Base-by-base conservation (phyloP, 1,140 invertebrate species). In the Ips typographus region DNA sequence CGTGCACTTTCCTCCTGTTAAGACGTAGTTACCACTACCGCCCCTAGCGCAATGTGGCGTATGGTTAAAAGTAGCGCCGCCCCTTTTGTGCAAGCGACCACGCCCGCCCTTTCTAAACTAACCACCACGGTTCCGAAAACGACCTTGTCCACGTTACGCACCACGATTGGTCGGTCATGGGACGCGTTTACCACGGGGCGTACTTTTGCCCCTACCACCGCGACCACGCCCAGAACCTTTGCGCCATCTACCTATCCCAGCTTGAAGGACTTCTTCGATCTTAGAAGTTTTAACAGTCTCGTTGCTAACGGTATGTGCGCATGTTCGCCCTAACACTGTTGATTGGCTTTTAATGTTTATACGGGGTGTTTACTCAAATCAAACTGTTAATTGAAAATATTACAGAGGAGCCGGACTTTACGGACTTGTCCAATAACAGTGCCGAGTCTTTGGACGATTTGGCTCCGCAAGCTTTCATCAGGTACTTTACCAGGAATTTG, bases 121-220 rank as follows among this genome's bases (percentile, higher is more conserved):
- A 55, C 52, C 3, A 74, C 74, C 43, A 83, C 83, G 22, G 84
- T 83, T 72, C 80, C 84, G 36, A 84, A 83, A 59, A 82, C 80
- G 3, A 80, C 78, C 22, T 78, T 77, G 5, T 84, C 84, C 40
- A 84, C 85, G 0, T 78, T 82, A 22, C 77, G 72, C 62, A 78
- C 81, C 68, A 78, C 72, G 1, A 51, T 64, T 6, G 51, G 65
- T 40, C 68, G 53, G 37, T 38, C 65, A 3, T 73, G 68, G 70
- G 56, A 63, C 55, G 66, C 57, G 7, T 59, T 64, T n/a, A 71
- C 71, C n/a, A 73, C 65, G 2, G 39, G 63, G n/a, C 78, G 81
- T 40, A 72, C 75, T 71, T n/a, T 22, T 22, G n/a, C 4, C 73
- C 52, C 52, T 36, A 67, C 63, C 75, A 72, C 59, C 79, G 75